Percentiles rank a stretch among this genome's conserved stretches.
phyloP scores from a whole-genome alignment of 2,888 invertebrate genomes.

The Tinea semifulvella region DNA sequence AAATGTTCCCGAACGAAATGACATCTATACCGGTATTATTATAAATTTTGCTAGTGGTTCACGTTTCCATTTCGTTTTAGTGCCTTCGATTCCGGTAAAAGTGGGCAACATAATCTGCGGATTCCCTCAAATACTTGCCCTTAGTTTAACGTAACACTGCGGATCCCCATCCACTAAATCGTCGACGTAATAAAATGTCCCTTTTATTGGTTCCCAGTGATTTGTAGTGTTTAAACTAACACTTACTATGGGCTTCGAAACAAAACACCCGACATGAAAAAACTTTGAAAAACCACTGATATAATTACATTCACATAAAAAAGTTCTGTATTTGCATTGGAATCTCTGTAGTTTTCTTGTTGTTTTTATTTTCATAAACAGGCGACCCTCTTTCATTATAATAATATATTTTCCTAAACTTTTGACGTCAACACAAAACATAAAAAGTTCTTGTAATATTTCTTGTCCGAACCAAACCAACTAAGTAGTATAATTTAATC shows the following conservation, averaged over 20 bases:
- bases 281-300: not conserved
- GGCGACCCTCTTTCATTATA: constrained; percentile 9
- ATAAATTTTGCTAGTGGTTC: constrained; percentile 19
- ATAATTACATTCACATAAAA: constrained; percentile 1
- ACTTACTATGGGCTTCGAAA: constrained; percentile 2
- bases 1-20: constrained; percentile 1
- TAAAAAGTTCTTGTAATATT: constrained; percentile 8
- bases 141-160: constrained; percentile 34
- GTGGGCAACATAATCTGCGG: constrained; percentile 23
- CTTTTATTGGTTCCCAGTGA: constrained; percentile 32
- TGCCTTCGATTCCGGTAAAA: constrained; percentile 23
- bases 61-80: constrained; percentile 31
- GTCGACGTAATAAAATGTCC: constrained; percentile 32
- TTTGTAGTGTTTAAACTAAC: constrained; percentile 17
- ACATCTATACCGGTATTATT: constrained; percentile 16
- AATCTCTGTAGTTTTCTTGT: constrained; percentile 3
- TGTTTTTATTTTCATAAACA: constrained; percentile 9
- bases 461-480: constrained; percentile 9
- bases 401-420: constrained; percentile 6
- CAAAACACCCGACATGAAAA: not conserved
- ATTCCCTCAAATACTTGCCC: constrained; percentile 28
- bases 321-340: not conserved
- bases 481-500: not conserved
- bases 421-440: constrained; percentile 3
- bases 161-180: constrained; percentile 32